A percentile compares a stretch with the other conserved stretches of the same genome.
phyloP scores from a whole-genome alignment of 2,888 invertebrate species.

The Pyrocoelia pectoralis region DNA sequence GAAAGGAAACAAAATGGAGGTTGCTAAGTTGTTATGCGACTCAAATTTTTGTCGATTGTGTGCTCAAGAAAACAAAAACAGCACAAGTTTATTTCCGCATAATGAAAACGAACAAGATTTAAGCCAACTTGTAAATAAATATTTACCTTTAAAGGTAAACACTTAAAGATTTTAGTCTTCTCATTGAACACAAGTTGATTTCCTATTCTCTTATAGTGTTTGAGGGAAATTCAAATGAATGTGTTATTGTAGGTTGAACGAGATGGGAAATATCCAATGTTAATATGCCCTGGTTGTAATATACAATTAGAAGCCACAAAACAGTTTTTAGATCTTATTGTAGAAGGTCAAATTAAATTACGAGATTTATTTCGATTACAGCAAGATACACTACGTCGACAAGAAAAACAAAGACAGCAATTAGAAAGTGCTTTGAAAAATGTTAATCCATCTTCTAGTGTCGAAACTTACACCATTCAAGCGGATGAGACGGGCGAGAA shows the following conservation, averaged over 20 bases:
- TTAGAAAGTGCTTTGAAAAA: slow-evolving; percentile 53
- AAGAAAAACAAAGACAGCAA: slow-evolving; percentile 54
- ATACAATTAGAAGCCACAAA: slow-evolving; percentile 78
- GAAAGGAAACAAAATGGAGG: slow-evolving; percentile 26
- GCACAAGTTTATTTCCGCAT: slow-evolving; percentile 68
- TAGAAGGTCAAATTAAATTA: slow-evolving; percentile 72
- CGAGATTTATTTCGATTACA: slow-evolving; percentile 62
- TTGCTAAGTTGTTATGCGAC: slow-evolving; percentile 64
- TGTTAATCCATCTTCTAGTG: slow-evolving; percentile 54
- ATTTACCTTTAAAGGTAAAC: slow-evolving; percentile 77
- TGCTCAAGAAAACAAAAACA: slow-evolving; percentile 75
- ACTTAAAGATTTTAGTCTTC: slow-evolving; percentile 35
- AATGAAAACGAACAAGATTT: slow-evolving; percentile 69
- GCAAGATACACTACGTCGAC: slow-evolving; percentile 56
- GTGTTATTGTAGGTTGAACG: slow-evolving; percentile 66
- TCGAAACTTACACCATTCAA: slow-evolving; percentile 54
- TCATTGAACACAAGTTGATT: slow-evolving; percentile 52
- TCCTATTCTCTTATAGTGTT: slow-evolving; percentile 42
- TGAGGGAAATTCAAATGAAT: slow-evolving; percentile 48
- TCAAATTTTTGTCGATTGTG: slow-evolving; percentile 79
- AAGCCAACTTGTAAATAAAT: slow-evolving; percentile 72
- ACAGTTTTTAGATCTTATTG: slow-evolving; percentile 75
- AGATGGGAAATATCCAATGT: slow-evolving; percentile 74
- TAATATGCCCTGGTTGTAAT: slow-evolving; percentile 80
- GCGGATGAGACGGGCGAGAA: slow-evolving; percentile 58